phyloP scores from a whole-genome alignment of 2,113 vertebrate genomes.

The Sander lucioperca region DNA sequence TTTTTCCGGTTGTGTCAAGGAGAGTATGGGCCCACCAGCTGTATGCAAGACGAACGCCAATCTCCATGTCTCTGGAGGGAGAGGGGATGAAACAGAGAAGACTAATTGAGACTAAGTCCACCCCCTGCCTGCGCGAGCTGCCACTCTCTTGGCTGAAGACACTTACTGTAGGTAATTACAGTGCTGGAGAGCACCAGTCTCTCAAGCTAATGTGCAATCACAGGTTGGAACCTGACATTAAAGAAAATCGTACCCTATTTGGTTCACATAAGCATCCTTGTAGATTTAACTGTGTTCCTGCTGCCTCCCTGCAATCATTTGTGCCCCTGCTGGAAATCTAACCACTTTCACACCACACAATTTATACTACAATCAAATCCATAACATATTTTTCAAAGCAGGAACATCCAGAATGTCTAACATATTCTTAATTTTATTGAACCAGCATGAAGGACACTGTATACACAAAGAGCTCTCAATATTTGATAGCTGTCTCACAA shows the following conservation, averaged over 20 bases:
- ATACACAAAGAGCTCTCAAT: constrained; percentile 61
- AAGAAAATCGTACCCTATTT: constrained; percentile 63
- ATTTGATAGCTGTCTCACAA: constrained; percentile 63
- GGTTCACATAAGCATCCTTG: constrained; percentile 64
- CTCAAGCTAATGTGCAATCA: constrained; percentile 78
- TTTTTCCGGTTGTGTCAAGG: constrained; percentile 50
- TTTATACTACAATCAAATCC: constrained; percentile 3
- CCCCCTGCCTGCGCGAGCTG: constrained; percentile 64
- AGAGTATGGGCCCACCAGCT: constrained; percentile 47
- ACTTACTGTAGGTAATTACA: constrained; percentile 77
- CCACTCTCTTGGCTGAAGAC: constrained; percentile 71
- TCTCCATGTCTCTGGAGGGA: constrained; percentile 51
- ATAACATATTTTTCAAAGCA: constrained; percentile 4
- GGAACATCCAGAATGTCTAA: neutral
- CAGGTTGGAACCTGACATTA: constrained; percentile 76
- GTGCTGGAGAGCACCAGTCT: constrained; percentile 63
- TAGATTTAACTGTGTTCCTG: constrained; percentile 48
- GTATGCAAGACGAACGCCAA: constrained; percentile 34
- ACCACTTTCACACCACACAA: neutral
- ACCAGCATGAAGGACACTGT: constrained; percentile 26
- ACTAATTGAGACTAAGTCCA: constrained; percentile 76
- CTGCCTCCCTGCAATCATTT: constrained; percentile 39
- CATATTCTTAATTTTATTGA: constrained; percentile 4
- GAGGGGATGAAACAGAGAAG: constrained; percentile 68
- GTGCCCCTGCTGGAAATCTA: neutral